Base-by-base conservation (phyloP, 1,140 invertebrate genomes). In the Drosophila obscura region DNA sequence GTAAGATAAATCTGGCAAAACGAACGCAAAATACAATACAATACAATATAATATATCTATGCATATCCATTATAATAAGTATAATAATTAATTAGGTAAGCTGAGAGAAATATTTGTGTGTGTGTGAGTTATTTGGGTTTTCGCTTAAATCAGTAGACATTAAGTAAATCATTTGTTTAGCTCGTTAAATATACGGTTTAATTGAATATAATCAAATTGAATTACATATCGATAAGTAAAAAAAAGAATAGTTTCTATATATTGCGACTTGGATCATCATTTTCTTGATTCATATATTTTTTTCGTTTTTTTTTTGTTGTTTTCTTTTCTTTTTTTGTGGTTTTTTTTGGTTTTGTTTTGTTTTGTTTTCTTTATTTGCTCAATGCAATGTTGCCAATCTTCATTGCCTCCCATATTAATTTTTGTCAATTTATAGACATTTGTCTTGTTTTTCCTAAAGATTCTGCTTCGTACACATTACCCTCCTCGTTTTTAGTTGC, bases 111-210 rank as follows among this genome's bases (percentile, higher is more conserved):
- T 13, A 39, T 39, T 8, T 9, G 31, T 35, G 31, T 9, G 31
- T 41, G 22, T 65, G 55, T 44, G 35, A 39, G 35, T 39, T 39
- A 35, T 43, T 24, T 68, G 24, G 43, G 31, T 26, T 49, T 49
- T 69, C 59, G 62, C 74, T 64, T 84, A 85, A 81, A 83, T 78
- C 60, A 88, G 72, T 88, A 88, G 81, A 88, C 79, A 77, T 85
- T 85, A 85, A 39, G 35, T 39, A 39, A 84, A 84, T 84, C 83
- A 84, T 85, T 84, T 85, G 66, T 73, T 84, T 84, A 84, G 60
- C 73, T 84, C 73, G 59, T 73, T 85, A 44, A 81, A 76, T 87
- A 87, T 78, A 80, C 59, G 64, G 82, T 81, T 83, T 60, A 87
- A 78, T 87, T 81, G 63, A 85, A 84, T 77, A 65, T 72, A 83